These are phyloP conservation scores for Vollenhovia emeryi DNA, from an alignment of 1,140 invertebrate species.

Conservation along the genomic window DNA sequence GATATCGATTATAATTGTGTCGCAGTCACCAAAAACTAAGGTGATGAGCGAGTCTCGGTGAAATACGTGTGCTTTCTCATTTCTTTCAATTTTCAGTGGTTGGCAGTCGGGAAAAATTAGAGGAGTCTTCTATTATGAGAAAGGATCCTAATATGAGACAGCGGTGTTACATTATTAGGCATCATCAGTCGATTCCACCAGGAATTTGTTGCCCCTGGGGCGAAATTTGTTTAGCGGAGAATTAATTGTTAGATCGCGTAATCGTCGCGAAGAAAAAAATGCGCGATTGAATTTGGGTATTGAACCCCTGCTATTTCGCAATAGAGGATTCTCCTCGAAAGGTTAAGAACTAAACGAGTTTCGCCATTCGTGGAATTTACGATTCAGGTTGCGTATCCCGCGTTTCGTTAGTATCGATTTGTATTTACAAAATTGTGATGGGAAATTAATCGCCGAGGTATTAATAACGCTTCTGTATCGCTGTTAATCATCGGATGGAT, in stretches of 20 bases:
- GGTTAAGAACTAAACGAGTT: background rate
- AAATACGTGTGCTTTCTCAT: background rate
- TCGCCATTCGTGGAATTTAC: background rate
- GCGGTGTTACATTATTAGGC: too few relatives aligned
- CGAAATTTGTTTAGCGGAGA: too few relatives aligned
- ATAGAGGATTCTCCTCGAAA: too few relatives aligned
- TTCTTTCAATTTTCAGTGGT: background rate
- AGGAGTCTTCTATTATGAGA: too few relatives aligned
- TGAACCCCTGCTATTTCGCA: too few relatives aligned
- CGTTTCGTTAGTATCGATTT: background rate
- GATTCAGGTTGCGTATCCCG: background rate
- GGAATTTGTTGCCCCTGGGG: too few relatives aligned
- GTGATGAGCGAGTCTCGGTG: background rate
- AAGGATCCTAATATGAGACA: too few relatives aligned
- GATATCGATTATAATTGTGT: background rate
- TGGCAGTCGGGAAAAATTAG: background rate
- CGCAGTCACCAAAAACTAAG: background rate
- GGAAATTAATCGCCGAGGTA: constrained; percentile 24
- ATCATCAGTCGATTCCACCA: too few relatives aligned
- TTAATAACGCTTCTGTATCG: constrained; percentile 29
- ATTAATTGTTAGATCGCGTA: too few relatives aligned
- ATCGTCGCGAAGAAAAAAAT: too few relatives aligned
- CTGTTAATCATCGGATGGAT: constrained; percentile 4
- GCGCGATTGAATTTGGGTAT: too few relatives aligned
- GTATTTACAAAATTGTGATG: background rate